A percentile compares a stretch with the other conserved stretches of the same genome.
Evolutionary conservation across 2,888 invertebrate species (phyloP).

Genomic region (Platynereis dumerilii): DNA sequence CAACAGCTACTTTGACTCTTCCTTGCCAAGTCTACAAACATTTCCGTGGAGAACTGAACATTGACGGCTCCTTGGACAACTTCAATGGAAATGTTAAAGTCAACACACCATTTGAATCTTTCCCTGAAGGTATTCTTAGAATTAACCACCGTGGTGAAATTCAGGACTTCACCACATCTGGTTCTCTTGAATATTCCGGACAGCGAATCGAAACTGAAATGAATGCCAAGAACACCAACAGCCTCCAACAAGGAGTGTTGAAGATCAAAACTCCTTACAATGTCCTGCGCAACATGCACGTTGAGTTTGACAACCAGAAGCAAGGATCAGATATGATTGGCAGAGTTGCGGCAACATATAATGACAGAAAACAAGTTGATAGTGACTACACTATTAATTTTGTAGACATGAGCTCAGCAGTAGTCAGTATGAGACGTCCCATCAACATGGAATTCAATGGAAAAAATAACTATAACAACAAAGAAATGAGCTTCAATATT

Average conservation of each 20-base stretch:
- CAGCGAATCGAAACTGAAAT: not conserved
- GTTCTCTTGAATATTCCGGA: not conserved
- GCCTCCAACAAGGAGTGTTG: not conserved
- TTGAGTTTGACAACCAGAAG: not conserved
- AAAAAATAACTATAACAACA: not conserved
- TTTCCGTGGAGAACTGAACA: not conserved
- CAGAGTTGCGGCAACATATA: not conserved
- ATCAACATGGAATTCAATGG: not conserved
- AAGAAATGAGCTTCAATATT: not conserved
- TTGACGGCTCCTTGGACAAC: slow-evolving; percentile 16
- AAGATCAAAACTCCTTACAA: slow-evolving; percentile 1
- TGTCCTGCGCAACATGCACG: not conserved
- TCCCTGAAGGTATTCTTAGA: not conserved
- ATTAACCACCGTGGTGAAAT: slow-evolving; percentile 26
- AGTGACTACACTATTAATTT: slow-evolving; percentile 1
- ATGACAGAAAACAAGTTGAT: slow-evolving; percentile 4
- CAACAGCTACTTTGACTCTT: not conserved
- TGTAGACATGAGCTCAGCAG: no score
- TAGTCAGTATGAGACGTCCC: no score
- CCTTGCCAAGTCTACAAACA: not conserved
- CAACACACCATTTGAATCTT: slow-evolving; percentile 10
- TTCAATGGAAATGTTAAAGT: slow-evolving; percentile 17
- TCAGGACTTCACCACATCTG: slow-evolving; percentile 24
- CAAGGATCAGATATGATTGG: not conserved
- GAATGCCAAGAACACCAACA: not conserved